These are phyloP conservation scores for Triplophysa rosa DNA, from an alignment of 2,113 vertebrate species.

Conservation along the genomic window DNA sequence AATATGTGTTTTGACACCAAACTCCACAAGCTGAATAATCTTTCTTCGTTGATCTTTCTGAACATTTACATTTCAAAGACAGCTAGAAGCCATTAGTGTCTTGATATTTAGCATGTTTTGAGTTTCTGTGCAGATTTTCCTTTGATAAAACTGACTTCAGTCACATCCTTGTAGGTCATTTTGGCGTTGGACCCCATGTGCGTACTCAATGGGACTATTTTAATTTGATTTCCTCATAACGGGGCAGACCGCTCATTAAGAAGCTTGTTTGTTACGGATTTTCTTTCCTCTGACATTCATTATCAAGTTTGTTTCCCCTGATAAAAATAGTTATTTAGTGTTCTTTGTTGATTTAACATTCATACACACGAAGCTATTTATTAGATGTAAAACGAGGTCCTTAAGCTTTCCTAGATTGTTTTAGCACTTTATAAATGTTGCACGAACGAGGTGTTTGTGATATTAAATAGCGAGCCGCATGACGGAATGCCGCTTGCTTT, in stretches of 20 bases:
- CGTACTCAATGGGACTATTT: conserved; percentile 9
- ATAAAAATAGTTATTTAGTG: background rate
- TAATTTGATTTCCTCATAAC: background rate
- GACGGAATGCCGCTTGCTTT: background rate
- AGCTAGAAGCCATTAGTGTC: no score
- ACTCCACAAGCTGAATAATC: no score
- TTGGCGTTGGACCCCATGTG: background rate
- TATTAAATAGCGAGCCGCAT: background rate
- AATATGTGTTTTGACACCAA: no score
- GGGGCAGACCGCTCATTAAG: background rate
- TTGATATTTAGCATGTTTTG: no score
- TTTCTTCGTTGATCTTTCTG: no score
- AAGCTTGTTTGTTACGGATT: background rate
- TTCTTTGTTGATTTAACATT: background rate
- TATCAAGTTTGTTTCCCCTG: background rate
- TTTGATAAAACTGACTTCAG: no score
- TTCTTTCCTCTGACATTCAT: background rate
- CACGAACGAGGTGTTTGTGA: background rate
- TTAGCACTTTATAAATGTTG: conserved; percentile 5
- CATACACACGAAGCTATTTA: no score
- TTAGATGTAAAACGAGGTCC: no score
- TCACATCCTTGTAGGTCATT: no score
- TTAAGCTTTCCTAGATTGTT: background rate
- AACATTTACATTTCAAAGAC: no score
- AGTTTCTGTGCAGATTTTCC: no score